Evolutionary conservation across 2,113 vertebrate species (phyloP), one percentile per base, ranked within the genome.

Genomic region (Hydrochoerus hydrochaeris): DNA sequence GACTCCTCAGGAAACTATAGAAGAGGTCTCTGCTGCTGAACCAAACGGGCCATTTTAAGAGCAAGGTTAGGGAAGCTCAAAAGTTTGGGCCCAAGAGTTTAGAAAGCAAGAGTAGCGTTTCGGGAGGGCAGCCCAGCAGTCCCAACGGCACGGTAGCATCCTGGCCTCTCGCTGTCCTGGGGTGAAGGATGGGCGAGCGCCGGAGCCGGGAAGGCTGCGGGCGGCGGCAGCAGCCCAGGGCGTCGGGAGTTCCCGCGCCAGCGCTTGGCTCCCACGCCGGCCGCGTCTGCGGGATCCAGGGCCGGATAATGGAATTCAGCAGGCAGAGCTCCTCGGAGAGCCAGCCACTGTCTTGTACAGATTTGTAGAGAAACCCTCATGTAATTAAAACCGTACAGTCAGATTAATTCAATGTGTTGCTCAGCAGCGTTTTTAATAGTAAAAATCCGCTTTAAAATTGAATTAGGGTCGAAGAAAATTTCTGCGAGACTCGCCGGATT

Each of bases 101-200:
- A 96, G 98, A 98, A 93, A 97, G 97, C 97, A 95, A 91, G 38
- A 82, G 92, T 97, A 96, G 93, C 98, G 92, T 95, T 98, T 98
- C 90, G 92, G 95, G 95, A 96, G 97, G 96, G 97, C 97, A 98
- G 98, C 95, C 95, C 98, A 95, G 98, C 81, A 92, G 97, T 88
- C 69, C 85, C 94, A 49, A 98, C 98, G 99, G 98, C 99, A 99
- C 98, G 91, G 89, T 98, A 98, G 98, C 98, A 98, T 99, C 99
- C 95, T 97, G 96, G 97, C 97, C 96, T 98, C 97, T 98, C 98
- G 98, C 96, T 97, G 95, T 96, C 94, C 98, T 93, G 90, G 96
- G 95, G 98, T 81, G 97, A 98, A 98, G 98, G 98, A 98, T 98
- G 98, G 98, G 98, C 95, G 94, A 97, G 97, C 67, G 65, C 90